A percentile compares a stretch with the other conserved stretches of the same genome.
These are phyloP conservation scores for Bostrychus sinensis DNA, from an alignment of 2,113 vertebrate genomes.

Conservation along the genomic window DNA sequence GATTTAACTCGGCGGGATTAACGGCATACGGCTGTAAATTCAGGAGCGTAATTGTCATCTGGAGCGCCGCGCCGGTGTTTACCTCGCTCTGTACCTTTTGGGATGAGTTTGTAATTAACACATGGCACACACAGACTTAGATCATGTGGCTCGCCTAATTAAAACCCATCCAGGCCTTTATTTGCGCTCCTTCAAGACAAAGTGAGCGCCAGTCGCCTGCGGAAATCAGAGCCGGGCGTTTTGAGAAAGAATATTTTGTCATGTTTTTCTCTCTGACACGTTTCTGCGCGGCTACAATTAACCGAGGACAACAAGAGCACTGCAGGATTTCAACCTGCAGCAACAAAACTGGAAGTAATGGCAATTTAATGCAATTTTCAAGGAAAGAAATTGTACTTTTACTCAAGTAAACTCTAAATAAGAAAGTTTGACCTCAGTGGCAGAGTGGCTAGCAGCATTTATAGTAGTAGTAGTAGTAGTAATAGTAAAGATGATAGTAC, in stretches of 20 bases:
- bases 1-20: neutral
- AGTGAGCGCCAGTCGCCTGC: conserved; percentile 64
- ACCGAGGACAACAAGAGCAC: conserved; percentile 51
- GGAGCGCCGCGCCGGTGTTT: conserved; percentile 53
- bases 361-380: neutral
- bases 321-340: conserved; percentile 41
- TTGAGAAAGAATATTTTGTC: conserved; percentile 21
- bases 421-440: too few species aligned
- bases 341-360: neutral
- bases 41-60: conserved; percentile 27
- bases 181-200: conserved; percentile 68
- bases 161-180: conserved; percentile 70
- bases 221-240: conserved; percentile 60
- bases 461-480: too few species aligned
- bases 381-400: too few species aligned
- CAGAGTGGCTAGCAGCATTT: too few species aligned
- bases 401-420: too few species aligned
- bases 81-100: conserved; percentile 39
- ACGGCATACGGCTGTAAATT: neutral
- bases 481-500: too few species aligned
- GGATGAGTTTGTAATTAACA: conserved; percentile 65
- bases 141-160: conserved; percentile 72
- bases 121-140: conserved; percentile 44
- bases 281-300: conserved; percentile 66
- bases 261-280: conserved; percentile 22